These are phyloP conservation scores for Athene cunicularia DNA, from an alignment of 2,113 vertebrate genomes.

Conservation along the genomic window DNA sequence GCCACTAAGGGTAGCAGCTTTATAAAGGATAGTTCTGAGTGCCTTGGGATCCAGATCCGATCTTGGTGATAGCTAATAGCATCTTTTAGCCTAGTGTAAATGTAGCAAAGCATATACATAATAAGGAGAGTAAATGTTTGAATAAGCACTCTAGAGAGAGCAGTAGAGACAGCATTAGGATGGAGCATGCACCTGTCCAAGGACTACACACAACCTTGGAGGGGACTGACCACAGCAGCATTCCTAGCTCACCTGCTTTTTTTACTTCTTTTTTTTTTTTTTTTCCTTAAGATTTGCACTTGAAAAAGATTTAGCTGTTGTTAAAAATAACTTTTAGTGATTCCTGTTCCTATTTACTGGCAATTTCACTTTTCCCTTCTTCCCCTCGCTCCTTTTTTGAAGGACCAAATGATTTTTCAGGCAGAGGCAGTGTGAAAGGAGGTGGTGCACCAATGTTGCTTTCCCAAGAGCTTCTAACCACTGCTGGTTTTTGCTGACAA, in stretches of 20 bases:
- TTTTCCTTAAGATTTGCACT: not conserved
- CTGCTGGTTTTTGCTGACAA: not conserved
- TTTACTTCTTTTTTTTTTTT: too few species aligned
- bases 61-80: not conserved
- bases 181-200: not conserved
- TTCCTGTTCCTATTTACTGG: not conserved
- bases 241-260: not conserved
- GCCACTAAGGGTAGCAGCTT: not conserved
- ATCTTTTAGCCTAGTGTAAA: not conserved
- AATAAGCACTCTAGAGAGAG: not conserved
- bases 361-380: not conserved
- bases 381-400: not conserved
- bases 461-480: not conserved
- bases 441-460: accelerated
- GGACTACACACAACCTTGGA: not conserved
- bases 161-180: not conserved
- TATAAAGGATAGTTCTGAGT: not conserved
- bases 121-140: not conserved
- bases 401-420: not conserved
- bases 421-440: not conserved
- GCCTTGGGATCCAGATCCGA: not conserved
- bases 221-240: not conserved
- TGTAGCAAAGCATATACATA: not conserved
- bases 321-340: not conserved
- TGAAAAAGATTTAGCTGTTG: not conserved